phyloP scores from a whole-genome alignment of 2,888 invertebrate genomes.

The Cephus runcator region DNA sequence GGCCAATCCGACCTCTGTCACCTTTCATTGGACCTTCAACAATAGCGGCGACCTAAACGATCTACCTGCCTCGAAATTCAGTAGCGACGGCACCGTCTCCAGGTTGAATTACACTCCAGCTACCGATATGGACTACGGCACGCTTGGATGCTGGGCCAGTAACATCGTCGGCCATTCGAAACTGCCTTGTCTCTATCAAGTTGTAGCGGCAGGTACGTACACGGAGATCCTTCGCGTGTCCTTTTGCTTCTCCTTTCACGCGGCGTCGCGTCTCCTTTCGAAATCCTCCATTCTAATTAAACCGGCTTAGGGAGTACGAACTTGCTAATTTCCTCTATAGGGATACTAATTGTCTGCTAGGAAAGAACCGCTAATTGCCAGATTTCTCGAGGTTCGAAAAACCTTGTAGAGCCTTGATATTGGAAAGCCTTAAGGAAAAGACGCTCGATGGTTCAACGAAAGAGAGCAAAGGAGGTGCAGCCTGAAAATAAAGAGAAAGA shows the following conservation, averaged over 20 bases:
- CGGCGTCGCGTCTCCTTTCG: no score
- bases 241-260: background rate
- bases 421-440: no score
- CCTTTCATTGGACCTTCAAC: constrained; percentile 94
- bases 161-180: constrained; percentile 86
- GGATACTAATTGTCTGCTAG: background rate
- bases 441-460: no score
- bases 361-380: background rate
- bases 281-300: no score
- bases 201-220: constrained; percentile 82
- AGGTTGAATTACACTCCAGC: constrained; percentile 86
- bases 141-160: constrained; percentile 86
- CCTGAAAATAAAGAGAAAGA: no score
- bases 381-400: no score
- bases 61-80: constrained; percentile 74
- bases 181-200: constrained; percentile 87
- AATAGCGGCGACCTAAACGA: constrained; percentile 87
- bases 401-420: no score
- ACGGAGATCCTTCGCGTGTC: background rate
- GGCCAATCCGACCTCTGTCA: constrained; percentile 84
- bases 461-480: no score
- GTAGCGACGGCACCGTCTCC: constrained; percentile 74
- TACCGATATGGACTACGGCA: constrained; percentile 89
- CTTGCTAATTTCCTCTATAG: background rate
- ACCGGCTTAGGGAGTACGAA: no score